phyloP scores from a whole-genome alignment of 2,888 invertebrate genomes.

The Gonocerus acuteangulatus region DNA sequence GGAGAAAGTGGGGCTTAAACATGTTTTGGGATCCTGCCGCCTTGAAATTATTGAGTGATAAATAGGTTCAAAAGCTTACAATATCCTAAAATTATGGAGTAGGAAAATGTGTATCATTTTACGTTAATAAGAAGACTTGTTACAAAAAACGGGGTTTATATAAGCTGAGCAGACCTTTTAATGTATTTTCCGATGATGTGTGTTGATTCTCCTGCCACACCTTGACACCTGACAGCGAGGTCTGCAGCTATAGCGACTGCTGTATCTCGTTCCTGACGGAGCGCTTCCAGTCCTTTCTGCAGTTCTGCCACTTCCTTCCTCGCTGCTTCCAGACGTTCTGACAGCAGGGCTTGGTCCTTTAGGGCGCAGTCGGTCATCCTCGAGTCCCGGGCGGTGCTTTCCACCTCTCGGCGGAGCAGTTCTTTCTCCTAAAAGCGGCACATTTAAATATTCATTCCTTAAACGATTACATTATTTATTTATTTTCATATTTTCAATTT shows the following conservation, averaged over 20 bases:
- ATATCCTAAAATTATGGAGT: no score
- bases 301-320: background rate
- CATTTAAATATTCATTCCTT: background rate
- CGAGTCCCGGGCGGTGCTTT: background rate
- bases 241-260: constrained; percentile 11
- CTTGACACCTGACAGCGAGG: background rate
- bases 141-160: no score
- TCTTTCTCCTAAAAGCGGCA: background rate
- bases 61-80: no score
- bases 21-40: no score
- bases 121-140: no score
- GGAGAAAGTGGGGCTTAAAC: no score
- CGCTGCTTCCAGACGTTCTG: constrained; percentile 5
- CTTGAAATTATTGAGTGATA: no score
- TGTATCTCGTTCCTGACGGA: constrained; percentile 1
- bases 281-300: background rate
- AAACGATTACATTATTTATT: background rate
- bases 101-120: no score
- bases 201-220: background rate
- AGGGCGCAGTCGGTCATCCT: constrained; percentile 11
- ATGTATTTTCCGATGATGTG: background rate
- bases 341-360: constrained; percentile 3
- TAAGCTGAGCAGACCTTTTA: no score
- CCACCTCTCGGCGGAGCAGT: background rate
- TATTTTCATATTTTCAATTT: no score